Conservation (phyloP, 2,113 vertebrate species). For the Coptodon rendalli region DNA sequence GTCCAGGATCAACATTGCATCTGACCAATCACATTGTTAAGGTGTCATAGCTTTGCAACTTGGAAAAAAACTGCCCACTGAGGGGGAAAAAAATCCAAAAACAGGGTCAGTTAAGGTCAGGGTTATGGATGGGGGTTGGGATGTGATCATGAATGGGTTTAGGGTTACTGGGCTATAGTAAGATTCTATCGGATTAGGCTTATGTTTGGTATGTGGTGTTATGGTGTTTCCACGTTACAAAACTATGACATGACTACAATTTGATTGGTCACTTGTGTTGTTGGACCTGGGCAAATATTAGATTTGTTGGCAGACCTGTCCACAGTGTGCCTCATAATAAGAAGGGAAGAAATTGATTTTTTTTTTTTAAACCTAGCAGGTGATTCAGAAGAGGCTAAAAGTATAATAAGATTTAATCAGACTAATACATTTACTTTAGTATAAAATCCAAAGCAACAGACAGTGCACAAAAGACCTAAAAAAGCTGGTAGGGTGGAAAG, state of each 20-base stretch:
- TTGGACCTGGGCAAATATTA: background rate
- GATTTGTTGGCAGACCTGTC: background rate
- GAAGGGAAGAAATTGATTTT: background rate
- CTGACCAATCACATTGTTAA: background rate
- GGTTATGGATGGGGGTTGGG: background rate
- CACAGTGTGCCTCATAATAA: background rate
- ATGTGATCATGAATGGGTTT: background rate
- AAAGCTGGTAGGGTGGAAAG: background rate
- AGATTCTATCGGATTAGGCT: background rate
- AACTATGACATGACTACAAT: background rate
- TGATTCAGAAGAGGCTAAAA: background rate
- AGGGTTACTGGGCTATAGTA: background rate
- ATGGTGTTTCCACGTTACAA: background rate
- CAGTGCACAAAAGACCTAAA: background rate
- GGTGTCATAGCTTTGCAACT: background rate
- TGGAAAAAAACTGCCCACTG: background rate
- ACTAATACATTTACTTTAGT: background rate
- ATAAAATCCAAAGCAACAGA: background rate
- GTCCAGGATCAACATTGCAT: background rate
- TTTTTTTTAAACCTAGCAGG: background rate
- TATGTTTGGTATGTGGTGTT: background rate
- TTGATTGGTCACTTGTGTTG: background rate
- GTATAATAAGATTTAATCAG: background rate
- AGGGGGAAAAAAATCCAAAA: background rate
- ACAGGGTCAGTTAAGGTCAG: background rate